A percentile compares a stretch with the other conserved stretches of the same genome.
These are phyloP conservation scores for Lobophora halterata DNA, from an alignment of 2,888 invertebrate genomes.

Conservation along the genomic window DNA sequence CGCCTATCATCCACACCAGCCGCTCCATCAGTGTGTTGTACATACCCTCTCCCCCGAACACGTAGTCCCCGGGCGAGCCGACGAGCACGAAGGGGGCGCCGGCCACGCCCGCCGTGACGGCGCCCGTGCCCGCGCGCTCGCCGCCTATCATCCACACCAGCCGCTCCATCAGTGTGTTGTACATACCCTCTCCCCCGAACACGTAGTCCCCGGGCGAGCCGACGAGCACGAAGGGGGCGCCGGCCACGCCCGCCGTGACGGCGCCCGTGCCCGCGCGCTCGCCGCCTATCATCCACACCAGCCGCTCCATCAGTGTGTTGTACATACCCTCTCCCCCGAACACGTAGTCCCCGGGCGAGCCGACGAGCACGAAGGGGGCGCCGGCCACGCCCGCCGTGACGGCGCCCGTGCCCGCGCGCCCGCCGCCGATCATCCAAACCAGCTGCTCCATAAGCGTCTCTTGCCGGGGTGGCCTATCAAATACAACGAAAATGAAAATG, in stretches of 20 bases:
- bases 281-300: constrained; percentile 69
- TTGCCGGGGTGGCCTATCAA: not conserved
- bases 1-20: no score
- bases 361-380: constrained; percentile 69
- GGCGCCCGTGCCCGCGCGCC: constrained; percentile 53
- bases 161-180: no score
- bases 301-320: constrained; percentile 65
- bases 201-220: constrained; percentile 73
- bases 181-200: constrained; percentile 67
- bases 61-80: constrained; percentile 71
- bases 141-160: no score
- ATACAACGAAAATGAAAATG: no score
- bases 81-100: constrained; percentile 69
- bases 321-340: constrained; percentile 69
- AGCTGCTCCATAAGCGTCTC: constrained; percentile 67
- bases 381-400: constrained; percentile 64
- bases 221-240: constrained; percentile 66
- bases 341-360: constrained; percentile 73
- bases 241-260: constrained; percentile 55
- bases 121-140: no score
- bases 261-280: constrained; percentile 54
- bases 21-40: no score
- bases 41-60: constrained; percentile 69
- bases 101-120: constrained; percentile 52
- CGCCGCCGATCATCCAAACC: constrained; percentile 68